Evolutionary conservation across 2,113 vertebrate genomes (phyloP).

Genomic region (Ageneiosus marmoratus): DNA sequence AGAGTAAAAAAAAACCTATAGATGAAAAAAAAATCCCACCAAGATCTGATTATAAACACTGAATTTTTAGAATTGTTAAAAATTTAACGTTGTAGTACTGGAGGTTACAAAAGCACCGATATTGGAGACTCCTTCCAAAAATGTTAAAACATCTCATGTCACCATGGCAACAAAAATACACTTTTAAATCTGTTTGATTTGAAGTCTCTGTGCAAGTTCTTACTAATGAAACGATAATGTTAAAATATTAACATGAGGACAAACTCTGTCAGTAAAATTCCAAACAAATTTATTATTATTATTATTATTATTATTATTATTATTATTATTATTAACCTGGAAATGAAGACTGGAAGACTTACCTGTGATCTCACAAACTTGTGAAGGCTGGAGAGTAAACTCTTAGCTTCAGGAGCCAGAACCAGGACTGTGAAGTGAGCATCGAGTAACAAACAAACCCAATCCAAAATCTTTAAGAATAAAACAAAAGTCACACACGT

Average conservation of each 20-base stretch:
- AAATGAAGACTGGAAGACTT: slow-evolving; percentile 19
- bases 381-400: slow-evolving; percentile 80
- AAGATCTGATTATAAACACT: not conserved
- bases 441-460: slow-evolving; percentile 91
- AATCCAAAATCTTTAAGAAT: slow-evolving; percentile 86
- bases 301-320: no score
- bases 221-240: not conserved
- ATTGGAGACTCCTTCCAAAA: not conserved
- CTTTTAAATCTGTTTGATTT: not conserved
- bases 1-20: no score
- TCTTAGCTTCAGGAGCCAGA: slow-evolving; percentile 87
- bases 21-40: not conserved
- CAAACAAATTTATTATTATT: no score
- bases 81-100: not conserved
- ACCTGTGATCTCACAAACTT: slow-evolving; percentile 89
- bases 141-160: no score
- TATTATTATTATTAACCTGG: no score
- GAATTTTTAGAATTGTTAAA: not conserved
- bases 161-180: not conserved
- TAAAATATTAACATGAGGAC: not conserved
- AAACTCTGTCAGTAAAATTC: no score
- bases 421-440: slow-evolving; percentile 92
- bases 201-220: not conserved
- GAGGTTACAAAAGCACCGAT: not conserved
- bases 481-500: not conserved